Conservation (phyloP, 2,113 vertebrate genomes). For the Oxygymnocypris stewartii region DNA sequence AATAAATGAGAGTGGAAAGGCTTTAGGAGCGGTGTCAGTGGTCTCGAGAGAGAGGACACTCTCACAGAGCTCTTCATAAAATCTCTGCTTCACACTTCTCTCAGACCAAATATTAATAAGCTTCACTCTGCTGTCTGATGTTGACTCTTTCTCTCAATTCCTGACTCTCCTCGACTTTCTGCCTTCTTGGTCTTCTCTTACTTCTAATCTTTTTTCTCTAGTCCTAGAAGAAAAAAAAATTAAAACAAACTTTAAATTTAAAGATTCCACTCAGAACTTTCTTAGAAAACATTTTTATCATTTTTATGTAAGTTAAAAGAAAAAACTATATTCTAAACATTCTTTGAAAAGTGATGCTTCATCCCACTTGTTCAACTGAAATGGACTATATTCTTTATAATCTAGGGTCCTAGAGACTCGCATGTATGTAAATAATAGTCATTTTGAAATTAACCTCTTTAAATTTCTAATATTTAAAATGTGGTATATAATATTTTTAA, state of each 20-base stretch:
- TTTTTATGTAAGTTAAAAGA: not conserved
- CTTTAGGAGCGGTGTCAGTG: conserved; percentile 58
- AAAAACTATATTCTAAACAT: not conserved
- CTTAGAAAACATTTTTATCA: not conserved
- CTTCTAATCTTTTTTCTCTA: not conserved
- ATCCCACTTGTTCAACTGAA: too few relatives aligned
- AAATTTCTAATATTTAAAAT: too few relatives aligned
- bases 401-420: too few relatives aligned
- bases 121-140: conserved; percentile 43
- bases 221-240: not conserved
- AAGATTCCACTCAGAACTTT: not conserved
- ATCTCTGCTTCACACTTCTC: conserved; percentile 49
- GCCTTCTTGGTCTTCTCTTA: conserved; percentile 1
- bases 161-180: conserved; percentile 29
- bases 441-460: too few relatives aligned
- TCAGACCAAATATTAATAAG: conserved; percentile 65
- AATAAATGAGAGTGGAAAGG: conserved; percentile 63
- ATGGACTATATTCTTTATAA: too few relatives aligned
- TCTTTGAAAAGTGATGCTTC: not conserved
- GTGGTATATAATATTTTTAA: too few relatives aligned
- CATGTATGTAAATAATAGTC: too few relatives aligned
- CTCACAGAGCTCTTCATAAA: conserved; percentile 64
- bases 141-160: conserved; percentile 49
- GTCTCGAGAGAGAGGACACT: conserved; percentile 56
- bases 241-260: not conserved